Base-by-base conservation (phyloP, 2,113 vertebrate genomes). In the Emberiza fucata region DNA sequence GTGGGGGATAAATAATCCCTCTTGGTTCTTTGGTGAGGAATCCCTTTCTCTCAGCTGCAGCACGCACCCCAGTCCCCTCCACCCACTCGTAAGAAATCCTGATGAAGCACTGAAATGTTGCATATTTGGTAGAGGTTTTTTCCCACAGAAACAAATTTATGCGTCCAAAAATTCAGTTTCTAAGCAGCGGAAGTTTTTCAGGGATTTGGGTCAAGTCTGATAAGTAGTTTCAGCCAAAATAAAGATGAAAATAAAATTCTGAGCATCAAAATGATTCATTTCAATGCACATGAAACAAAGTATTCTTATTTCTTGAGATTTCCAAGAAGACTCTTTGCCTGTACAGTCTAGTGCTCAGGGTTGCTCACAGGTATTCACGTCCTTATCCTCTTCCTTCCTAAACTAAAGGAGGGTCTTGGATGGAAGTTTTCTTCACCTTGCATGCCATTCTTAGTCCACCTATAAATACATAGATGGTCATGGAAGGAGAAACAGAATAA, bases 161-260 rank as follows among this genome's bases (percentile, higher is more conserved):
- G 39, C 35, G 2, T 70, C 72, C 33, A 48, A 75, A 96, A 92
- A 59, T 54, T 81, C 68, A 78, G 81, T 86, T 94, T 94, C 81
- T 75, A 75, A 91, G 91, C 91, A 86, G 88, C 18, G n/a, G 80
- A 91, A 94, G 40, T 88, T 86, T 51, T 91, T 91, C 15, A 60
- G 80, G 87, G 93, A 96, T 94, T 93, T 95, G 53, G 77, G 94
- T 95, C 61, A 91, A 95, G 81, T 81, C 77, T 71, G 56, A 79
- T 79, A 76, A 91, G 77, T 68, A 65, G 89, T 76, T 94, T 89
- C 65, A 96, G 65, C 65, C 86, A 94, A 94, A 94, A 91, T 72
- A 94, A 91, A 91, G 78, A 76, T 61, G 51, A 69, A 87, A 95
- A 91, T 51, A 83, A 90, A 91, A 89, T 81, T 87, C 40, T 78